Conservation (phyloP, 2,888 invertebrate species). For the Halocaridina rubra region DNA sequence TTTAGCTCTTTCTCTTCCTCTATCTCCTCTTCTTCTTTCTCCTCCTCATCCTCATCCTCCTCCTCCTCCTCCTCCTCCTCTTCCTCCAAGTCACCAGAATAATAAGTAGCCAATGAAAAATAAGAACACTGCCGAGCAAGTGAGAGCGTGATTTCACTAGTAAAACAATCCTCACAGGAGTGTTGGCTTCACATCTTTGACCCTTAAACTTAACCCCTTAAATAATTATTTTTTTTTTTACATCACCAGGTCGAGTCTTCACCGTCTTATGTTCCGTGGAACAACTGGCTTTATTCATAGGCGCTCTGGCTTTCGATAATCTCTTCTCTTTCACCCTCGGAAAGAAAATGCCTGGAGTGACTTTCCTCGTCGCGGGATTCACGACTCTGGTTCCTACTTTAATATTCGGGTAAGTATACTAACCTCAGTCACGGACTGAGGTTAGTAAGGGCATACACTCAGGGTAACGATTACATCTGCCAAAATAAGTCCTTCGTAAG, state of each 20-base stretch:
- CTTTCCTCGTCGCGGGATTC: slow-evolving; percentile 12
- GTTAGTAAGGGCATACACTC: no score
- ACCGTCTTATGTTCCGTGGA: not conserved
- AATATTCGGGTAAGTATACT: slow-evolving; percentile 29
- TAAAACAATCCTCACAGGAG: no score
- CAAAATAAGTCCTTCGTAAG: no score
- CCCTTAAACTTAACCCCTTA: no score
- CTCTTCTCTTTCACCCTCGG: slow-evolving; percentile 7
- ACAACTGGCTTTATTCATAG: not conserved
- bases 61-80: not conserved
- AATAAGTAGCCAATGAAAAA: no score
- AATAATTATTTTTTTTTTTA: not conserved
- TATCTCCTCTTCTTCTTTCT: no score
- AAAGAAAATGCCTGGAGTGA: slow-evolving; percentile 20
- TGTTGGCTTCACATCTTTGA: no score
- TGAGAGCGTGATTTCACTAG: no score
- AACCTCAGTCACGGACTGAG: not conserved
- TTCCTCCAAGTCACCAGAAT: not conserved
- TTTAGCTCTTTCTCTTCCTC: no score
- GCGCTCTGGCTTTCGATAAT: not conserved
- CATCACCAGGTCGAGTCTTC: not conserved
- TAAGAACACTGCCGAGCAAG: no score
- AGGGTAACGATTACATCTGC: no score
- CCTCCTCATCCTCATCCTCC: not conserved
- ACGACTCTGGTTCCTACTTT: not conserved